Percentiles rank a stretch among this genome's conserved stretches.
These are phyloP conservation scores for Trematomus loennbergii DNA, from an alignment of 2,113 vertebrate species.

Conservation along the genomic window DNA sequence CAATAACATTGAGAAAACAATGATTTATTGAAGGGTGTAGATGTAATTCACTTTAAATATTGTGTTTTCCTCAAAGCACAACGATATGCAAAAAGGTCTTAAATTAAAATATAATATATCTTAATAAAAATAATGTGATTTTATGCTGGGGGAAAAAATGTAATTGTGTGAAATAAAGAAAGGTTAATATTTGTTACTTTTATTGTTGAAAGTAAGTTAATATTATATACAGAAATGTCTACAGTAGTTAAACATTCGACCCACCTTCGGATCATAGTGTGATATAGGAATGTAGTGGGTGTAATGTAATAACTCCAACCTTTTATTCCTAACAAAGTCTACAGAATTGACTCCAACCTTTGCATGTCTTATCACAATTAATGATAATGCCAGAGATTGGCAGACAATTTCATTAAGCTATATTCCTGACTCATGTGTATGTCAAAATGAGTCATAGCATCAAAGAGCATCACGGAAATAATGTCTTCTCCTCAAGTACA, in stretches of 20 bases:
- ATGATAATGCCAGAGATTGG: slow-evolving; percentile 40
- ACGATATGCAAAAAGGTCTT: no score
- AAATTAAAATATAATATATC: no score
- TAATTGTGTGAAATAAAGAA: background rate
- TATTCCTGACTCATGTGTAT: slow-evolving; percentile 19
- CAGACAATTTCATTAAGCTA: slow-evolving; percentile 43
- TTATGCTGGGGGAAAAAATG: no score
- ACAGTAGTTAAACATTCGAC: no score
- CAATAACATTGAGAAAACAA: background rate
- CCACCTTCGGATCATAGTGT: background rate
- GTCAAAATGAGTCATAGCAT: slow-evolving; percentile 30
- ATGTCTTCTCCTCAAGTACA: slow-evolving; percentile 17
- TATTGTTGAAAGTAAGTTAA: no score
- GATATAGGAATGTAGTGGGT: slow-evolving; percentile 1
- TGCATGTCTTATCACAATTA: slow-evolving; percentile 51
- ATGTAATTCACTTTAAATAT: background rate
- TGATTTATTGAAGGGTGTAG: no score
- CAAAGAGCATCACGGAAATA: slow-evolving; percentile 9
- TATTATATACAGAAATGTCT: no score
- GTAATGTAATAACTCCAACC: background rate
- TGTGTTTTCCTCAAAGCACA: background rate
- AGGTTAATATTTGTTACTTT: no score
- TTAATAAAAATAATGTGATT: no score
- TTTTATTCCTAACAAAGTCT: no score
- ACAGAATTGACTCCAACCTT: slow-evolving; percentile 39